These are phyloP conservation scores for Brachymystax lenok DNA, from an alignment of 2,797 vertebrate genomes.

Conservation along the genomic window DNA sequence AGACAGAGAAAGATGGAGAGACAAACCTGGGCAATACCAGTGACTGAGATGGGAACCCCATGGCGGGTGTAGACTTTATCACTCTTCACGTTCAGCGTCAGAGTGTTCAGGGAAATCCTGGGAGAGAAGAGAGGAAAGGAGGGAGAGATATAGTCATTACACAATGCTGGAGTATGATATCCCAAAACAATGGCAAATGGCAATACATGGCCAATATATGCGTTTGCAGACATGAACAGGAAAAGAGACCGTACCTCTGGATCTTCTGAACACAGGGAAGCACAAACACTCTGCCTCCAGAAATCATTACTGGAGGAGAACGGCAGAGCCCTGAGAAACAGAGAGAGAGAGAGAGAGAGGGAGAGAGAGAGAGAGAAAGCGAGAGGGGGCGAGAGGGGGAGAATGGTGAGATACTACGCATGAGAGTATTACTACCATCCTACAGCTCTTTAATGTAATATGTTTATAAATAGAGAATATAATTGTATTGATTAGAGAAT, in stretches of 20 bases:
- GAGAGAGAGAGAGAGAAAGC: rapidly evolving
- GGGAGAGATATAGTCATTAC: not conserved
- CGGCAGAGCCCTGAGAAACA: constrained; percentile 82
- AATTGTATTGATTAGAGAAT: constrained; percentile 6
- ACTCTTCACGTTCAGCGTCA: constrained; percentile 93
- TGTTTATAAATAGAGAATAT: too few species aligned
- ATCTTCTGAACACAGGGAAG: constrained; percentile 87
- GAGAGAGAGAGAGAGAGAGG: too few species aligned
- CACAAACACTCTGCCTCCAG: constrained; percentile 88
- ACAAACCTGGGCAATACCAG: constrained; percentile 89
- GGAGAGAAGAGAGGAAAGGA: not conserved
- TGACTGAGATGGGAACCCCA: constrained; percentile 91
- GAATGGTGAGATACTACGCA: not conserved
- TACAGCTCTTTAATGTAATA: not conserved
- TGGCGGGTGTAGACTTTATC: constrained; percentile 93
- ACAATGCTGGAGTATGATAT: not conserved
- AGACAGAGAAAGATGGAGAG: not conserved
- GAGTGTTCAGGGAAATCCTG: constrained; percentile 91
- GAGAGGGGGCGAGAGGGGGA: not conserved
- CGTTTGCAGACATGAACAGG: not conserved
- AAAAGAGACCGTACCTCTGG: constrained; percentile 72
- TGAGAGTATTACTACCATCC: not conserved
- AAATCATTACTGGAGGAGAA: constrained; percentile 88
- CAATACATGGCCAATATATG: not conserved
- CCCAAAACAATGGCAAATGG: not conserved